phyloP scores from a whole-genome alignment of 2,113 vertebrate genomes.

The Pomatostomus ruficeps region DNA sequence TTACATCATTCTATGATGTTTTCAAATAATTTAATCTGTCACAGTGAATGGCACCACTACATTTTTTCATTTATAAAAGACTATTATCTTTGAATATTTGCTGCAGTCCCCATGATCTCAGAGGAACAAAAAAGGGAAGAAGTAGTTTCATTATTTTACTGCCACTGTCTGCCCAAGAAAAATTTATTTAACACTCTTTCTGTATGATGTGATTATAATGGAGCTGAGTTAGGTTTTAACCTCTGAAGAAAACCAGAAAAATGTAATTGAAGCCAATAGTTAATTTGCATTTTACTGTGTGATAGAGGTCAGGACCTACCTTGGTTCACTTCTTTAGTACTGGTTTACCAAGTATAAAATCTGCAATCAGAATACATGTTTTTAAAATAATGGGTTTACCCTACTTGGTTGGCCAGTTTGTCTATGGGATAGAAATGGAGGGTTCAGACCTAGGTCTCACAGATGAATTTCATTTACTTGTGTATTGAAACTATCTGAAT shows the following conservation, averaged over 20 bases:
- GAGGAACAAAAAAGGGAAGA: not conserved
- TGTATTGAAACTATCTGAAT: not conserved
- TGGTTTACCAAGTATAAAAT: not conserved
- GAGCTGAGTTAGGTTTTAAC: not conserved
- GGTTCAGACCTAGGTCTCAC: not conserved
- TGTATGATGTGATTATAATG: not conserved
- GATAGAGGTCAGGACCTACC: not conserved
- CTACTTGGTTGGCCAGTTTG: not conserved
- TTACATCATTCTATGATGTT: not conserved
- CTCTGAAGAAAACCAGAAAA: not conserved
- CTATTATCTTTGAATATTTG: not conserved
- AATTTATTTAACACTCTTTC: not conserved
- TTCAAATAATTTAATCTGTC: not conserved
- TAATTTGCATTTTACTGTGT: not conserved
- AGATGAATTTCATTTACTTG: not conserved
- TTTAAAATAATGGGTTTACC: not conserved
- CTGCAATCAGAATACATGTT: accelerated
- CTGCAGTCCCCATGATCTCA: not conserved
- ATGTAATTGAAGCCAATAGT: not conserved
- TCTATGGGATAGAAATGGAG: not conserved
- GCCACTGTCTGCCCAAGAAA: not conserved
- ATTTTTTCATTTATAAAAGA: not conserved
- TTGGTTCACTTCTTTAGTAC: not conserved
- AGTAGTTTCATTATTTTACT: not conserved
- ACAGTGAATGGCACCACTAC: not conserved